Conservation (phyloP, 2,888 invertebrate species). For the Xestia sexstrigata region DNA sequence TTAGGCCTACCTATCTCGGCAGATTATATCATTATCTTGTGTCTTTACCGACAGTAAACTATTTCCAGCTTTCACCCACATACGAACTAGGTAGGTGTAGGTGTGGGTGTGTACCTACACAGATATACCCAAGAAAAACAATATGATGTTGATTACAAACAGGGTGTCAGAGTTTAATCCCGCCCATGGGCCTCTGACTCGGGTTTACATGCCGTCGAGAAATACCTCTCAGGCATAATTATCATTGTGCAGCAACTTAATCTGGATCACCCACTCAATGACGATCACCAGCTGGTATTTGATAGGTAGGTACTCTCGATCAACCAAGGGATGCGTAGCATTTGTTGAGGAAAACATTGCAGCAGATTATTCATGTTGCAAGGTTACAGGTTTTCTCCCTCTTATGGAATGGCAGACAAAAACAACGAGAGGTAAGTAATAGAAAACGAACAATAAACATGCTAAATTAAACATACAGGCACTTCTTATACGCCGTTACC, state of each 20-base stretch:
- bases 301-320: neutral
- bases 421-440: neutral
- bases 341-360: neutral
- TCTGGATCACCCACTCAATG: neutral
- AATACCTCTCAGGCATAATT: too few relatives aligned
- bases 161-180: neutral
- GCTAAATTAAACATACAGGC: conserved; percentile 25
- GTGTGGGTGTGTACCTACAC: neutral
- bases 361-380: neutral
- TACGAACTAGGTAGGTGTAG: neutral
- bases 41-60: neutral
- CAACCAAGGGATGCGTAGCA: neutral
- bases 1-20: neutral
- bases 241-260: neutral
- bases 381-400: neutral
- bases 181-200: too few relatives aligned
- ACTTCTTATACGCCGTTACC: conserved; percentile 1
- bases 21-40: neutral
- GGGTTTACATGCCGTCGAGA: too few relatives aligned
- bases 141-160: neutral
- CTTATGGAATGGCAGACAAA: too few relatives aligned
- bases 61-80: neutral
- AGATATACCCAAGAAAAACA: neutral
- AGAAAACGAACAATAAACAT: conserved; percentile 9
- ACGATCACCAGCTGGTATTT: neutral